A percentile compares a stretch with the other conserved stretches of the same genome.
Conservation (phyloP, 2,888 invertebrate species). For the Lepetodrilus schrolli region DNA sequence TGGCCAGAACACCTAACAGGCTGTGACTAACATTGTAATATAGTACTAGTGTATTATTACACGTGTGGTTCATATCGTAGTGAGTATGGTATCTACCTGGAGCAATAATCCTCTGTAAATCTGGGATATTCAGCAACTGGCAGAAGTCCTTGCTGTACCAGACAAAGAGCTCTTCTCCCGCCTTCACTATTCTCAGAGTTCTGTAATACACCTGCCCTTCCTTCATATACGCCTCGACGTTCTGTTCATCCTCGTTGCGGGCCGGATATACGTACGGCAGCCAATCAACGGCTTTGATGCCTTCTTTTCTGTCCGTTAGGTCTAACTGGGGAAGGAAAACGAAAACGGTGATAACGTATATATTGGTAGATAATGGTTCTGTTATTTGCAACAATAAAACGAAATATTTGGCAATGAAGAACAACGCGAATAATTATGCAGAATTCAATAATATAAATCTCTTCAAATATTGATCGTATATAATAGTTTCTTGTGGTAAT, state of each 20-base stretch:
- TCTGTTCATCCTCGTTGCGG: conserved; percentile 72
- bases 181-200: conserved; percentile 65
- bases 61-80: no score
- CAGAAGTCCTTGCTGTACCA: conserved; percentile 75
- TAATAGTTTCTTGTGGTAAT: no score
- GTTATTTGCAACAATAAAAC: neutral
- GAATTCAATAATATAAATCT: neutral
- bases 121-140: conserved; percentile 62
- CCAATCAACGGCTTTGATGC: conserved; percentile 64
- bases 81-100: no score
- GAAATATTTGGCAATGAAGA: neutral
- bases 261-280: conserved; percentile 74
- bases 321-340: conserved; percentile 45
- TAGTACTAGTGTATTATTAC: no score
- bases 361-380: neutral
- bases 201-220: conserved; percentile 72
- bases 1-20: no score
- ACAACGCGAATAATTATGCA: neutral
- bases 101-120: conserved; percentile 47
- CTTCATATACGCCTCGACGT: conserved; percentile 72
- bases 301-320: conserved; percentile 46
- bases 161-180: conserved; percentile 71
- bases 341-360: no score
- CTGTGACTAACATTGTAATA: no score
- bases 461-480: no score